Conservation (phyloP, 2,113 vertebrate genomes). For the Eira barbara region DNA sequence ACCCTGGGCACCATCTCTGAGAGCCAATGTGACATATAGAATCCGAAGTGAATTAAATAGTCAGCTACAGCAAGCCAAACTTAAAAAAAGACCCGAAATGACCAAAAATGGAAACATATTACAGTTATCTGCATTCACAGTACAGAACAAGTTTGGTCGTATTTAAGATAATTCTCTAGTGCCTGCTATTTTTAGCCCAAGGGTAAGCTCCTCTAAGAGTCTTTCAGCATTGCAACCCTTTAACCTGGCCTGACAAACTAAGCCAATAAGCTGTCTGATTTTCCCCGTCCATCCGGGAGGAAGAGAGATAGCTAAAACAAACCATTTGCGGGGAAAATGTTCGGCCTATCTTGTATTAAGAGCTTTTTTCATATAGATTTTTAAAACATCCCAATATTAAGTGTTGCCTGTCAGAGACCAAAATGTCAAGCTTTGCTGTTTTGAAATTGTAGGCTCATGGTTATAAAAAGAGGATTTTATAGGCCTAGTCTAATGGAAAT, state of each 20-base stretch:
- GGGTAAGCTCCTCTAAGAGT: constrained; percentile 95
- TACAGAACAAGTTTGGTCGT: constrained; percentile 87
- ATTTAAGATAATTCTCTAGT: constrained; percentile 90
- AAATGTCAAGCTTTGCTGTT: constrained; percentile 80
- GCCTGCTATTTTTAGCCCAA: constrained; percentile 94
- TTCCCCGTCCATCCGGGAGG: constrained; percentile 78
- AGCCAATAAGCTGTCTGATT: constrained; percentile 95
- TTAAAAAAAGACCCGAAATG: constrained; percentile 80
- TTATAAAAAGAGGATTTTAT: constrained; percentile 79
- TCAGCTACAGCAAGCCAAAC: constrained; percentile 82
- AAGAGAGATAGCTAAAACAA: constrained; percentile 85
- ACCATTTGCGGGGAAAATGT: constrained; percentile 79
- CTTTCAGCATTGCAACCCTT: constrained; percentile 90
- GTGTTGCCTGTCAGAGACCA: constrained; percentile 78
- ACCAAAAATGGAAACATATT: constrained; percentile 88
- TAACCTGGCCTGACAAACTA: constrained; percentile 95
- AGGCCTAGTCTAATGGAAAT: constrained; percentile 77
- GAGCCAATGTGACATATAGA: constrained; percentile 82
- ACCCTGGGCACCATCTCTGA: constrained; percentile 73
- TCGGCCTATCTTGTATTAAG: constrained; percentile 81
- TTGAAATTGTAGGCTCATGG: constrained; percentile 70
- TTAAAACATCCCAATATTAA: constrained; percentile 75
- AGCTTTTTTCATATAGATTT: constrained; percentile 80
- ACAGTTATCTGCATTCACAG: constrained; percentile 87
- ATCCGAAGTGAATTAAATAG: constrained; percentile 86